Evolutionary conservation across 2,888 invertebrate species (phyloP).

Genomic region (Pristionchus arcanus): DNA sequence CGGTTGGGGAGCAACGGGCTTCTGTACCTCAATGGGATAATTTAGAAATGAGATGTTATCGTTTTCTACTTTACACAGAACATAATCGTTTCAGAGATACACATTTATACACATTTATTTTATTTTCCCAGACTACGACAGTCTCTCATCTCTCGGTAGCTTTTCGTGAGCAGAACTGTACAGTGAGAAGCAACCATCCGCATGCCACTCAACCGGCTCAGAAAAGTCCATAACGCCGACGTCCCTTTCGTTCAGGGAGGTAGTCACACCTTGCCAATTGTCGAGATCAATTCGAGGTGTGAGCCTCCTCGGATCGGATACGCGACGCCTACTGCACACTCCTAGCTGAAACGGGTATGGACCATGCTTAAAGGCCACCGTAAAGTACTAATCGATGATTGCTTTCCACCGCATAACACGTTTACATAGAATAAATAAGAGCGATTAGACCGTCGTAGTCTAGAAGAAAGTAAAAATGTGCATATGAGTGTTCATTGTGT

Average conservation of each 20-base stretch:
- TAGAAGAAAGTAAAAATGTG: neutral
- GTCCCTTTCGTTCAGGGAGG: neutral
- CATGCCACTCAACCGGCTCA: neutral
- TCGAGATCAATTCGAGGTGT: neutral
- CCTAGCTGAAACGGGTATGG: neutral
- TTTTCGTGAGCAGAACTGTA: neutral
- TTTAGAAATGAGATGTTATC: neutral
- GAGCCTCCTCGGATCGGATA: neutral
- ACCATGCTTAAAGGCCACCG: neutral
- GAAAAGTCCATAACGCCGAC: neutral
- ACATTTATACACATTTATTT: too few relatives aligned
- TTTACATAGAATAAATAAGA: neutral
- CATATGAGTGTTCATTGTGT: too few relatives aligned
- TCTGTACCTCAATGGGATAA: neutral
- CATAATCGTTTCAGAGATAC: neutral
- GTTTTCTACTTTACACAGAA: neutral
- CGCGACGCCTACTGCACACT: neutral
- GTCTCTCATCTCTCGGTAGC: neutral
- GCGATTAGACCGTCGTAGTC: neutral
- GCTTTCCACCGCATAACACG: neutral
- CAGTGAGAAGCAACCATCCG: neutral
- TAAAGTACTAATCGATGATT: neutral
- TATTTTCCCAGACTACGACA: too few relatives aligned
- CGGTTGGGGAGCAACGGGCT: neutral
- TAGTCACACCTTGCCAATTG: neutral